Evolutionary conservation across 2,888 invertebrate genomes (phyloP), one percentile per base, ranked within the genome.

Genomic region (Papilio demoleus): DNA sequence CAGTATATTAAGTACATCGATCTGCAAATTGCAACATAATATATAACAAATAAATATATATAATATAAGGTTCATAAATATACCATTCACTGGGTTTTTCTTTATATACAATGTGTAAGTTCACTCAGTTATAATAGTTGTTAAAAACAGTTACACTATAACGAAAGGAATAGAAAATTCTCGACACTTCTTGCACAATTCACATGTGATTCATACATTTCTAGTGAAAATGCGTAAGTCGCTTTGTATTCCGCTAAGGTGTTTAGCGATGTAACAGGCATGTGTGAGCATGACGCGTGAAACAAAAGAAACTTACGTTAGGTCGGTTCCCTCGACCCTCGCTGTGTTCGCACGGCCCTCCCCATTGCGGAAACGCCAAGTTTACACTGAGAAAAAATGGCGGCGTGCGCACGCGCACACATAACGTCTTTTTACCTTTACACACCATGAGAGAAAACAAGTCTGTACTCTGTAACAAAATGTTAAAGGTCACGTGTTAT

Each of bases 241-340:
- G 64, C 64, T 69, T 67, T 67, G 71, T 70, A 66, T 59, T 22
- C 66, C 45, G 65, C 45, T 70, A 34, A 68, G 40, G 56, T 63
- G 24, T 65, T 66, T 63, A 66, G 66, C 70, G 66, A 61, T 66
- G 63, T 61, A 66, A 66, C 62, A 69, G 60, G 65, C 56, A 59
- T 66, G 58, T 68, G 64, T 64, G 68, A 64, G 64, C 63, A 38
- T 58, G 22, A 80, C 78, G 79, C 78, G 81, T 80, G 78, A 84
- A 88, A 89, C 88, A 89, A 90, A 89, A 87, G 85, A 85, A 87
- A 77, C 81, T 81, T 80, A 79, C 80, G 80, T 80, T 83, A 85
- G 84, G 83, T 86, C 83, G 84, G 79, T 84, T 87, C 84, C 82
- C 85, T 84, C 85, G 86, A 85, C 88, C 88, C 88, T 83, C 63